Base-by-base conservation (phyloP, 35 echinoderm and acorn worm genomes). In the Diadema setosum region DNA sequence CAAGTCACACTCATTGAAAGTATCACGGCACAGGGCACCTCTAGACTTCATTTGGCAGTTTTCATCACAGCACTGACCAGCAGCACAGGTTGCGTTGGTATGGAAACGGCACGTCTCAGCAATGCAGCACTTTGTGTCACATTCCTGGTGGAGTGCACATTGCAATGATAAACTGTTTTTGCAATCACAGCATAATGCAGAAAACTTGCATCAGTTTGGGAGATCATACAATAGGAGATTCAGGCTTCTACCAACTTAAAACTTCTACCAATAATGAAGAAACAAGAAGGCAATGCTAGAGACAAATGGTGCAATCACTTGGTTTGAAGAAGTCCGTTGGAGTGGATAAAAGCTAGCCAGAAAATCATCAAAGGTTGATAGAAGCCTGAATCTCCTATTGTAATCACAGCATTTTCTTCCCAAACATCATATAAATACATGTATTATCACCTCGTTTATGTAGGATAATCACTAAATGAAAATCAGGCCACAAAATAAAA, bases 51-150 rank as follows among this genome's bases (percentile, higher is more conserved):
- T 46, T 50, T 98, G 96, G 37, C 96, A 98, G 21, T 94, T 35
- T 8, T 34, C 37, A 5, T 98, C 92, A 39, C 96, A 98, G 85
- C 96, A 98, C 65, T 86, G 92, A 0, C 96, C 96, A 0, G 57
- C 50, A 11, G 92, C 96, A 76, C 96, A 98, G 0, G 96, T 98
- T 14, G 96, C 96, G 56, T 98, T 98, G 29, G 75, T 82, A 43
- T 91, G 92, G 15, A 98, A 86, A 34, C 46, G 91, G 55, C 96
- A 98, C 5, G 84, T 94, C 45, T 94, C 85, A 2, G 96, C 45
- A 34, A 91, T 59, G 50, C 96, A 98, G 76, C 96, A 98, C 14
- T 70, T 63, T 45, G 94, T 98, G 43, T 91, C 86, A 86, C 96
- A 98, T 5, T 80, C 24, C 96, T 98, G 40, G 9, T 11, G 9